These are phyloP conservation scores for Anoplopoma fimbria DNA, from an alignment of 2,113 vertebrate genomes.

Conservation along the genomic window DNA sequence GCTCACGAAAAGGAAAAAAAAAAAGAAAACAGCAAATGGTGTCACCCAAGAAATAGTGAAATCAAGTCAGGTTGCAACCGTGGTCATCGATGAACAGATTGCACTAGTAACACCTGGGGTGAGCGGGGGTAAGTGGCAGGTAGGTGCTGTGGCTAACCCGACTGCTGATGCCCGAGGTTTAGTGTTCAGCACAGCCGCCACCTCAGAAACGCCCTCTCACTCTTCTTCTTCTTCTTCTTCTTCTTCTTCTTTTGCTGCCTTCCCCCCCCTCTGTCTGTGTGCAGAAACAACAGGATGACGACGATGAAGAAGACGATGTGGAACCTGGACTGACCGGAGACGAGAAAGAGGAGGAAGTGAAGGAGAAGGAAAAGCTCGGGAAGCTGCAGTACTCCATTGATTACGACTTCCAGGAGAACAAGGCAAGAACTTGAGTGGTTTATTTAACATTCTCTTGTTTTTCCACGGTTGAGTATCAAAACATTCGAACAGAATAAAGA, in stretches of 20 bases:
- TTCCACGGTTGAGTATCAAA: neutral
- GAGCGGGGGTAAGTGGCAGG: conserved; percentile 76
- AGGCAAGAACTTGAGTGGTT: conserved; percentile 79
- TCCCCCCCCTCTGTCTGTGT: conserved; percentile 57
- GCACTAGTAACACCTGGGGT: conserved; percentile 72
- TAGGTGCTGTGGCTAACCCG: conserved; percentile 79
- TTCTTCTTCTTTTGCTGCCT: neutral
- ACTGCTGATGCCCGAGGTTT: conserved; percentile 59
- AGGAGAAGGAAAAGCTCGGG: conserved; percentile 95
- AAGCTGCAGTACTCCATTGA: conserved; percentile 97
- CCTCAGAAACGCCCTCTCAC: conserved; percentile 46
- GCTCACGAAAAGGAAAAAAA: neutral
- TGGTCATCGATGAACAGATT: conserved; percentile 82
- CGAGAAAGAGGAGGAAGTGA: conserved; percentile 94
- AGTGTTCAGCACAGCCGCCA: conserved; percentile 56
- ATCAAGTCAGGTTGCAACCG: conserved; percentile 86
- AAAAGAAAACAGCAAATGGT: conserved; percentile 79
- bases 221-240: conserved; percentile 41
- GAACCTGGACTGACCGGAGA: conserved; percentile 93
- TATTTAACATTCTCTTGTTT: neutral
- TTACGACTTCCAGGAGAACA: conserved; percentile 96
- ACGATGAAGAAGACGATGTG: conserved; percentile 89
- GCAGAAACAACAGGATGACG: conserved; percentile 90
- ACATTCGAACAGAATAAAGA: neutral
- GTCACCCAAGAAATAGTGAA: conserved; percentile 83